A percentile compares a stretch with the other conserved stretches of the same genome.
phyloP scores from a whole-genome alignment of 1,140 invertebrate genomes.

The Tetramorium parvispinum region DNA sequence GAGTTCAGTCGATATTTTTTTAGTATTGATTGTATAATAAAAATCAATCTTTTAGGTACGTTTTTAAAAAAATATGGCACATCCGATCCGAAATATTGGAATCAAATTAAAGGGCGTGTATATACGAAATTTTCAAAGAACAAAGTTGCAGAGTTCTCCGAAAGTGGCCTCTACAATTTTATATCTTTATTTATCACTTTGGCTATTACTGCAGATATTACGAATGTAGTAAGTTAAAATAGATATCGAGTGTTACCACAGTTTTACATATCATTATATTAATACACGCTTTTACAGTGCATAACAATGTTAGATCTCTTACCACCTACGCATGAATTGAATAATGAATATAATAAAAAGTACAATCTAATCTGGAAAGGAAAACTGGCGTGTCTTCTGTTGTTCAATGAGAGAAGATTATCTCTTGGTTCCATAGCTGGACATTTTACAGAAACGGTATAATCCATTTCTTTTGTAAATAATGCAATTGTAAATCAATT shows the following conservation, averaged over 20 bases:
- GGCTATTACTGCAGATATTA: slow-evolving; percentile 82
- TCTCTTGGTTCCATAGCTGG: slow-evolving; percentile 74
- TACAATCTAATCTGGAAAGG: slow-evolving; percentile 81
- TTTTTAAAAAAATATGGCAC: slow-evolving; percentile 79
- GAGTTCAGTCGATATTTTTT: slow-evolving; percentile 39
- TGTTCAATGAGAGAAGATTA: slow-evolving; percentile 78
- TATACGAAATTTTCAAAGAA: slow-evolving; percentile 84
- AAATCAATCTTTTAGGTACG: slow-evolving; percentile 74
- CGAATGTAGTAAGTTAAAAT: slow-evolving; percentile 81
- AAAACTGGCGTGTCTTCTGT: slow-evolving; percentile 79
- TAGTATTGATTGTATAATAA: neutral
- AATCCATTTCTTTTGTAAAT: slow-evolving; percentile 19
- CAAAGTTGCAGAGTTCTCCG: slow-evolving; percentile 83
- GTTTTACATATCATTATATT: neutral
- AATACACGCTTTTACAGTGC: slow-evolving; percentile 73
- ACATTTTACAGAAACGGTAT: slow-evolving; percentile 73
- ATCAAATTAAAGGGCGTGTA: slow-evolving; percentile 85
- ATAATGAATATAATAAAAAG: slow-evolving; percentile 73
- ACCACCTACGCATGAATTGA: slow-evolving; percentile 72
- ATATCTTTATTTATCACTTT: slow-evolving; percentile 84
- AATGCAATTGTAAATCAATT: neutral
- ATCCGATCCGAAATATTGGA: slow-evolving; percentile 82
- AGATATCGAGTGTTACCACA: slow-evolving; percentile 4
- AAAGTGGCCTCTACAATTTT: slow-evolving; percentile 84
- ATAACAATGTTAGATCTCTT: slow-evolving; percentile 80